These are phyloP conservation scores for Lasioglossum morio DNA, from an alignment of 2,888 invertebrate species.

Conservation along the genomic window DNA sequence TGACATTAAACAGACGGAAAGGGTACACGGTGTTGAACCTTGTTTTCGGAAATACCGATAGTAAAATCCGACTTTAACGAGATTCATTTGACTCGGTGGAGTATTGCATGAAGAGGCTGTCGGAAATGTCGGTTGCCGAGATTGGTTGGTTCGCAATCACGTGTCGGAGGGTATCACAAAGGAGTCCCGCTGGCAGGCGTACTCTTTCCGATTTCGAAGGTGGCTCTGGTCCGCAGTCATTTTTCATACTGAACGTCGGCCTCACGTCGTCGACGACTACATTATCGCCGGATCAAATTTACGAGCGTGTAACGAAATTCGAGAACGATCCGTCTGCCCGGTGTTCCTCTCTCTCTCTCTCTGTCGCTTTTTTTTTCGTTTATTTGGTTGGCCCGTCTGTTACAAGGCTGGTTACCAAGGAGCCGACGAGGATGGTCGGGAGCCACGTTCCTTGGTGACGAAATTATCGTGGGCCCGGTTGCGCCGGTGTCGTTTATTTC, in stretches of 20 bases:
- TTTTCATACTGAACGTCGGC: conserved; percentile 27
- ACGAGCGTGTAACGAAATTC: conserved; percentile 48
- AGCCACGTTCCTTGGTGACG: conserved; percentile 62
- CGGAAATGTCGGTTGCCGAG: not conserved
- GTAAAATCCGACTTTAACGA: not conserved
- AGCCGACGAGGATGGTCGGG: conserved; percentile 14
- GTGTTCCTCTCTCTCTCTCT: not conserved
- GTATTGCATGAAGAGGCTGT: not conserved
- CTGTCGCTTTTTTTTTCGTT: conserved; percentile 1
- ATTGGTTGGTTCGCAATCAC: not conserved
- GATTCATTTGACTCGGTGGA: not conserved
- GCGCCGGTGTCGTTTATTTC: conserved; percentile 69
- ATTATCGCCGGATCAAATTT: conserved; percentile 54
- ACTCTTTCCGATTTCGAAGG: conserved; percentile 5
- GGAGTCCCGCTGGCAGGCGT: not conserved
- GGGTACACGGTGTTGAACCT: not conserved
- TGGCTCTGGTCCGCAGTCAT: conserved; percentile 8
- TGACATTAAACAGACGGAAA: not conserved
- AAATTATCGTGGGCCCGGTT: conserved; percentile 56
- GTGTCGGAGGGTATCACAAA: not conserved
- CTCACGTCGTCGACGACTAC: conserved; percentile 42
- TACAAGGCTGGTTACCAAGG: conserved; percentile 12
- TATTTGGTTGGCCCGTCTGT: conserved; percentile 22
- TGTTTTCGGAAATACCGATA: not conserved
- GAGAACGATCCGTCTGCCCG: conserved; percentile 28